These are phyloP conservation scores for Sapayoa aenigma DNA, from an alignment of 2,113 vertebrate genomes.

Conservation along the genomic window DNA sequence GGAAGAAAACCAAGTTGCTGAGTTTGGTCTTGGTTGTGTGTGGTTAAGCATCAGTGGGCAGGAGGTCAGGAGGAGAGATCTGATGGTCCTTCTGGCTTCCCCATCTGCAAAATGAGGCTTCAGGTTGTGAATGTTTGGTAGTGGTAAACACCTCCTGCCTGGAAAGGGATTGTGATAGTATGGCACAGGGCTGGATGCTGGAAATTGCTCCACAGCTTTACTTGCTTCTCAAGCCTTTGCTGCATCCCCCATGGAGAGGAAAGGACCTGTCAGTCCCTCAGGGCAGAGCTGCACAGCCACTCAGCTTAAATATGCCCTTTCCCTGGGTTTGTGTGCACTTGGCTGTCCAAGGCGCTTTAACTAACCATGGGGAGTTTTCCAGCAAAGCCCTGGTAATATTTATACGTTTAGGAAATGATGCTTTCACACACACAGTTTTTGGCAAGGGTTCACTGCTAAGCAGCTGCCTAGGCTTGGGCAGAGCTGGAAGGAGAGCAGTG, in stretches of 20 bases:
- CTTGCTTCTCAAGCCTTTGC: background rate
- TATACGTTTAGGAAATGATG: slow-evolving; percentile 58
- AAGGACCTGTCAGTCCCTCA: background rate
- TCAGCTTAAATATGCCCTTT: background rate
- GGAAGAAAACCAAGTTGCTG: background rate
- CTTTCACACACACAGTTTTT: slow-evolving; percentile 57
- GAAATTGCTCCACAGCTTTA: background rate
- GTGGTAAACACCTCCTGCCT: background rate
- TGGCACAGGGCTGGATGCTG: background rate
- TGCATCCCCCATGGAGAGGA: background rate
- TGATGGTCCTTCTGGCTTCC: background rate
- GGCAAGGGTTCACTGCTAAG: slow-evolving; percentile 54
- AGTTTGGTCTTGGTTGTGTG: background rate
- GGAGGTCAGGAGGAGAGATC: background rate
- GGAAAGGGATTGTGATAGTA: background rate
- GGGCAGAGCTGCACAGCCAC: background rate
- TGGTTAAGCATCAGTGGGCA: background rate
- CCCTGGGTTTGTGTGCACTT: background rate
- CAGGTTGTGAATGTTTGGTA: background rate
- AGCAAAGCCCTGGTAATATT: slow-evolving; percentile 59
- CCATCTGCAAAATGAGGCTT: background rate
- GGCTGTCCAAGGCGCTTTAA: slow-evolving; percentile 4
- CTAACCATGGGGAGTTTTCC: slow-evolving; percentile 42
- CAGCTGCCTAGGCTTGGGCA: slow-evolving; percentile 48
- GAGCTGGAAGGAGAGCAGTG: slow-evolving; percentile 9